phyloP scores from a whole-genome alignment of 2,113 vertebrate genomes.

The Zingel zingel region DNA sequence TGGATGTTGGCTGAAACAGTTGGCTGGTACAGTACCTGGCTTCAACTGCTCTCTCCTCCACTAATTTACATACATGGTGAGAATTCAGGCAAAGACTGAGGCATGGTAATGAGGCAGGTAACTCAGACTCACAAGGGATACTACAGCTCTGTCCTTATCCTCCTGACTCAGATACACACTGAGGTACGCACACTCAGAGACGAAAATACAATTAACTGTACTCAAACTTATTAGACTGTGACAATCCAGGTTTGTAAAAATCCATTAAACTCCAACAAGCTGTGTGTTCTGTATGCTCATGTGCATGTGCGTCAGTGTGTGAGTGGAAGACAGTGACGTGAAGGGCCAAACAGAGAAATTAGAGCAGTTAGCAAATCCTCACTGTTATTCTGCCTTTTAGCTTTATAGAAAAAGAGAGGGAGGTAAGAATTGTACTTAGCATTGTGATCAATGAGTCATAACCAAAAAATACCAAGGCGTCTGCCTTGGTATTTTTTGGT shows the following conservation, averaged over 20 bases:
- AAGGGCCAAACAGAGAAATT: constrained; percentile 3
- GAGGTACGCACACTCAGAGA: constrained; percentile 22
- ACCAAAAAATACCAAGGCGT: too few species aligned
- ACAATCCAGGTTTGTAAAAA: constrained; percentile 55
- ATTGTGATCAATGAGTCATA: too few species aligned
- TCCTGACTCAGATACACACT: constrained; percentile 14
- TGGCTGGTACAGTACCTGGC: neutral
- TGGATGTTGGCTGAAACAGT: neutral
- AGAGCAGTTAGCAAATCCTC: constrained; percentile 14
- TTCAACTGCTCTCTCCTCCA: neutral
- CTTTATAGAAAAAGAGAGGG: neutral
- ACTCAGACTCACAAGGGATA: constrained; percentile 35
- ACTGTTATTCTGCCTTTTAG: neutral
- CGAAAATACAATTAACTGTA: constrained; percentile 39
- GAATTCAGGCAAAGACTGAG: constrained; percentile 20
- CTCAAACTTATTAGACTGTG: constrained; percentile 44
- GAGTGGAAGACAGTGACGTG: neutral
- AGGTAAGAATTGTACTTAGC: too few species aligned
- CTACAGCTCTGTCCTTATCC: constrained; percentile 30
- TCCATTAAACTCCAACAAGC: constrained; percentile 41
- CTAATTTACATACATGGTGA: constrained; percentile 29
- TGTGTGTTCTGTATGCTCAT: neutral
- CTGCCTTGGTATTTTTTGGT: too few species aligned
- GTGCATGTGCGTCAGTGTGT: neutral
- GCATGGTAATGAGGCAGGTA: constrained; percentile 44